Evolutionary conservation across 2,797 vertebrate genomes (phyloP), one percentile per base, ranked within the genome.

Genomic region (Dromococcyx pavoninus): DNA sequence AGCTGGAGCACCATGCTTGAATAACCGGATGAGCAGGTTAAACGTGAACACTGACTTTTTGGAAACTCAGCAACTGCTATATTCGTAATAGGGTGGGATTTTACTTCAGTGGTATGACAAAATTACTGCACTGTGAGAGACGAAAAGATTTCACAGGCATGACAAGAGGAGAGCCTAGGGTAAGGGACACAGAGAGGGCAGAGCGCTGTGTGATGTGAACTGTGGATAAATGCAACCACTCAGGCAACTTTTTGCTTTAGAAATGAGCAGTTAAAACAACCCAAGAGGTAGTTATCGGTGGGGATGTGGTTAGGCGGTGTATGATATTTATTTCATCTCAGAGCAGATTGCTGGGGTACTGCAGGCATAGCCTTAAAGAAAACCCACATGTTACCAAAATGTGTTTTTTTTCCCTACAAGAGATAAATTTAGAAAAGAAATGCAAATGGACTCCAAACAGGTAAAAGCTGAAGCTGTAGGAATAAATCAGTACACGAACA

Each of bases 11-110:
- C 37, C 2, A 9, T 0, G 21, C 91, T 71, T 4, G 37, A 67
- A 70, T 72, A 94, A 97, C 91, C 82, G 91, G 94, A 91, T n/a
- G 65, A 91, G 89, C 95, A 91, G 94, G 95, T 96, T 93, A 75
- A 81, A 82, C 56, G 0, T 48, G 80, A 94, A 43, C 43, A 24
- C n/a, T 56, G 53, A 71, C 61, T 77, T 91, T 89, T 39, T 92
- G 57, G 61, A 79, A 90, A 80, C 67, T 77, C 61, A 61, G 41
- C 41, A 71, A 85, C 37, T 82, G 24, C 32, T 88, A 0, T 28
- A 79, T 56, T 60, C 90, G 24, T 64, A 77, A 74, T 28, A 84
- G n/a, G 64, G 73, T 54, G 28, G 28, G 73, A 83, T 84, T 92
- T 88, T 76, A 64, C 79, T 85, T 90, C 67, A 79, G 51, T 57